These are phyloP conservation scores for Plodia interpunctella DNA, from an alignment of 1,140 invertebrate species.

Conservation along the genomic window DNA sequence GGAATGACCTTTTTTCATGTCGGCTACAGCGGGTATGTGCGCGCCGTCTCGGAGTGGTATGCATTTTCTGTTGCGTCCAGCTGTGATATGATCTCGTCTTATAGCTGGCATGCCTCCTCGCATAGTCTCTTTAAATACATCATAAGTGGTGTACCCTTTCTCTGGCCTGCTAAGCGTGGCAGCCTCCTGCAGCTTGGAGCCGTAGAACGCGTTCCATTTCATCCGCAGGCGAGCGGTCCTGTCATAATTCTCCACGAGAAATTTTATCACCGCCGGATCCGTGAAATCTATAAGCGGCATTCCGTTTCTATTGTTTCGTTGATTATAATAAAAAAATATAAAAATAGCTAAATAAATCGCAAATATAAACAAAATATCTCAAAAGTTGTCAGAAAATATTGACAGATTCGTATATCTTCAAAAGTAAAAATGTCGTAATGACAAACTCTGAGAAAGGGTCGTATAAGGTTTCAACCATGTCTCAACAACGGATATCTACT, in stretches of 20 bases:
- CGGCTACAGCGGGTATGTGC: slow-evolving; percentile 18
- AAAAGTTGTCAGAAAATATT: not conserved
- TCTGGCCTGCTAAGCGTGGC: slow-evolving; percentile 25
- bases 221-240: slow-evolving; percentile 28
- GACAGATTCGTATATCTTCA: no score
- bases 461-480: no score
- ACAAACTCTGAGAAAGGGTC: no score
- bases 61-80: slow-evolving; percentile 21
- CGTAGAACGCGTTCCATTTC: slow-evolving; percentile 33
- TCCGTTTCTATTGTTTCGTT: slow-evolving; percentile 3
- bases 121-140: slow-evolving; percentile 24
- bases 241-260: slow-evolving; percentile 34
- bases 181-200: slow-evolving; percentile 25
- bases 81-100: slow-evolving; percentile 22
- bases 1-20: slow-evolving; percentile 30
- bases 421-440: no score
- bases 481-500: no score
- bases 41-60: slow-evolving; percentile 21
- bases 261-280: slow-evolving; percentile 33
- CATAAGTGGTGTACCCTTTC: slow-evolving; percentile 28
- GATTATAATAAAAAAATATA: not conserved
- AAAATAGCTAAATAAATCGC: no score
- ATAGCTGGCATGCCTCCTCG: slow-evolving; percentile 28
- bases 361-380: no score
- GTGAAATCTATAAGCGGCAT: slow-evolving; percentile 37